A percentile compares a stretch with the other conserved stretches of the same genome.
Conservation (phyloP, 2,797 vertebrate genomes). For the Hirundo rustica region DNA sequence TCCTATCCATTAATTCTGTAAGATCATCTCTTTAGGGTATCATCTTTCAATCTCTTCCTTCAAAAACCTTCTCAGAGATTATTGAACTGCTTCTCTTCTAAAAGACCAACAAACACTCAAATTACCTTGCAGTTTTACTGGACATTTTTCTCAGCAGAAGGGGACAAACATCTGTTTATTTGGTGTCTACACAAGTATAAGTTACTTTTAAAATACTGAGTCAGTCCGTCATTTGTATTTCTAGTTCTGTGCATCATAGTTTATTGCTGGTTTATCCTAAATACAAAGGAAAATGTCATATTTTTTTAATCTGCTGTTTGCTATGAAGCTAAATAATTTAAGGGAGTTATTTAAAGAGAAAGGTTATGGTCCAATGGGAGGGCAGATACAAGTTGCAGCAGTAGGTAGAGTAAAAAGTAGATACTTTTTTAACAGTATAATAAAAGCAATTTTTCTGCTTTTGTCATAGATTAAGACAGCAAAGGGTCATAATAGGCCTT, state of each 20-base stretch:
- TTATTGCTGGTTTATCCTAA: neutral
- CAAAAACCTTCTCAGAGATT: neutral
- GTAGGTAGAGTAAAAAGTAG: neutral
- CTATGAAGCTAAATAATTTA: neutral
- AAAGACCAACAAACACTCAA: neutral
- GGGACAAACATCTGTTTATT: neutral
- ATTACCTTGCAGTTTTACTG: neutral
- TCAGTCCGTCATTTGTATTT: neutral
- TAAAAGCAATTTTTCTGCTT: neutral
- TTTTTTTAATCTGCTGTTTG: neutral
- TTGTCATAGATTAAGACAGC: neutral
- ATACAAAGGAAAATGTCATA: neutral
- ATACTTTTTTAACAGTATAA: neutral
- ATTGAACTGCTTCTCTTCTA: neutral
- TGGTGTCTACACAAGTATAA: neutral
- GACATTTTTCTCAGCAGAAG: neutral
- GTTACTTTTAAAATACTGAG: neutral
- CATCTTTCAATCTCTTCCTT: neutral
- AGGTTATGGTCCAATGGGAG: neutral
- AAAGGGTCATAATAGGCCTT: neutral
- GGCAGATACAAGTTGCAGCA: neutral
- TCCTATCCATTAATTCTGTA: neutral
- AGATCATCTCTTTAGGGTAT: neutral
- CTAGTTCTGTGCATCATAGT: neutral
- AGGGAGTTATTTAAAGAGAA: neutral